A percentile compares a stretch with the other conserved stretches of the same genome.
Conservation (phyloP, 1,140 invertebrate species). For the Neocloeon triangulifer region DNA sequence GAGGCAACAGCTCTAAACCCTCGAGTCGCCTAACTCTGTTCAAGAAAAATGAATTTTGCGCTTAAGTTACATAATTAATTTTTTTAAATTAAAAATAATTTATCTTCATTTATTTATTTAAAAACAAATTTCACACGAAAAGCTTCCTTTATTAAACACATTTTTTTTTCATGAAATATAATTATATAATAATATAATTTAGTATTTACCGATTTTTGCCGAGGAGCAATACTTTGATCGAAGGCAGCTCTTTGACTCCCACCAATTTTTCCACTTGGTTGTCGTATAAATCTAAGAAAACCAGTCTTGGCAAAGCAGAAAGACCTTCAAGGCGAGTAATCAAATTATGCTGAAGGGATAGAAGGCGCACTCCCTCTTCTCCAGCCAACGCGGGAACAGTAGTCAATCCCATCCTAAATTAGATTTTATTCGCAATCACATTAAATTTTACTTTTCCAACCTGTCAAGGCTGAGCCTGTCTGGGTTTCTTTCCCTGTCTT, state of each 20-base stretch:
- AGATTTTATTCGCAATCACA: background rate
- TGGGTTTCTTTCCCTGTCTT: slow-evolving; percentile 47
- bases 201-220: slow-evolving; percentile 53
- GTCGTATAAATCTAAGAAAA: slow-evolving; percentile 83
- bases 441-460: slow-evolving; percentile 11
- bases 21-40: slow-evolving; percentile 47
- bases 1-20: slow-evolving; percentile 40
- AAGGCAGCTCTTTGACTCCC: slow-evolving; percentile 45
- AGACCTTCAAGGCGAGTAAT: slow-evolving; percentile 50
- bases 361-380: slow-evolving; percentile 50
- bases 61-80: background rate
- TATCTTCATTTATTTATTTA: slow-evolving; percentile 6
- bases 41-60: slow-evolving; percentile 2
- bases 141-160: too few relatives aligned
- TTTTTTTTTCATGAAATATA: too few relatives aligned
- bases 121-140: slow-evolving; percentile 18
- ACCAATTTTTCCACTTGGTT: slow-evolving; percentile 75
- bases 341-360: slow-evolving; percentile 79
- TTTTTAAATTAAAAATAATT: background rate
- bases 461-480: slow-evolving; percentile 54
- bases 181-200: too few relatives aligned
- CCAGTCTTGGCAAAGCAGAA: slow-evolving; percentile 22
- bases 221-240: slow-evolving; percentile 60
- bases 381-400: slow-evolving; percentile 54
- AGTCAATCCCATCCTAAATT: slow-evolving; percentile 36